Evolutionary conservation across 1,140 invertebrate genomes (phyloP).

Genomic region (Drosophila grimshawi): DNA sequence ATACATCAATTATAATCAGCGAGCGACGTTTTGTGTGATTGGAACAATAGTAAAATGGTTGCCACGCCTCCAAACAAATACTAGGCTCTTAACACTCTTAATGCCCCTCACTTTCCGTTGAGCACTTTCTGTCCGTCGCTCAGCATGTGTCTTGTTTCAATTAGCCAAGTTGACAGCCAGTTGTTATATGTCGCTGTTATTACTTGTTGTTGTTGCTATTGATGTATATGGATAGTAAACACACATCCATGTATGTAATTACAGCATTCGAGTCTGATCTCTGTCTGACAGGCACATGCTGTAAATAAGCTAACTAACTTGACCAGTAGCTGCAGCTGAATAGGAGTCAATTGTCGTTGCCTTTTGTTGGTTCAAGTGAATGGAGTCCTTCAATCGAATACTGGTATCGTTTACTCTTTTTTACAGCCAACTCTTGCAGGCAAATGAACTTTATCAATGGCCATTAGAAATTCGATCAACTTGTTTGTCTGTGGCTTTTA

Average conservation of each 20-base stretch:
- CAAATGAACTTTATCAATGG: conserved; percentile 71
- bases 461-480: conserved; percentile 79
- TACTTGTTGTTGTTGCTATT: conserved; percentile 3
- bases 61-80: neutral
- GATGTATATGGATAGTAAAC: conserved; percentile 21
- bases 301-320: conserved; percentile 24
- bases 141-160: conserved; percentile 50
- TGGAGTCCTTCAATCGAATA: conserved; percentile 5
- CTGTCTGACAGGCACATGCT: conserved; percentile 42
- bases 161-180: conserved; percentile 49
- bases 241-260: conserved; percentile 54
- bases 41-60: conserved; percentile 4
- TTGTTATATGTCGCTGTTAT: conserved; percentile 26
- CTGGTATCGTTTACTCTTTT: conserved; percentile 59
- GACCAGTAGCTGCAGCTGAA: neutral
- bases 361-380: conserved; percentile 31
- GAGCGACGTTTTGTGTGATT: too few relatives aligned
- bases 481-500: conserved; percentile 50
- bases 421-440: too few relatives aligned
- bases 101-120: neutral
- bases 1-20: too few relatives aligned
- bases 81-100: neutral
- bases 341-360: conserved; percentile 10
- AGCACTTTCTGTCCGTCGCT: conserved; percentile 14
- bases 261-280: conserved; percentile 69